Evolutionary conservation across 2,888 invertebrate genomes (phyloP).

Genomic region (Empis livida): DNA sequence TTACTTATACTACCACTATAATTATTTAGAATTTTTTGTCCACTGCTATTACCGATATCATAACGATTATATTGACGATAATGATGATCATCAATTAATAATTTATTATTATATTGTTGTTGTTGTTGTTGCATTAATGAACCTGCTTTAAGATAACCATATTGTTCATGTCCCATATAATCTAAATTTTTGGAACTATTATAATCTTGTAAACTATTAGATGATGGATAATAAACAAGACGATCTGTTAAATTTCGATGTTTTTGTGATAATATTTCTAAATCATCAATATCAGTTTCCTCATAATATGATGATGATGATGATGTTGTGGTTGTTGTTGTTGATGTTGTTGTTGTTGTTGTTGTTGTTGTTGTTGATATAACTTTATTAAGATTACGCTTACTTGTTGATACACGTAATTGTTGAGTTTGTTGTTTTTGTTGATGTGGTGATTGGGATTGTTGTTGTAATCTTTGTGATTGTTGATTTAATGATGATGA

Average conservation of each 20-base stretch:
- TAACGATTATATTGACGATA: not conserved
- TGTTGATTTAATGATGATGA: not conserved
- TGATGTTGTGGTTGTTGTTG: not conserved
- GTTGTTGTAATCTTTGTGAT: not conserved
- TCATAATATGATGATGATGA: slow-evolving; percentile 11
- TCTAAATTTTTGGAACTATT: slow-evolving; percentile 30
- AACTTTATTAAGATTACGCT: slow-evolving; percentile 1
- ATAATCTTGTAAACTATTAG: slow-evolving; percentile 37
- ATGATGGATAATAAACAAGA: slow-evolving; percentile 63
- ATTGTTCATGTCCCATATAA: slow-evolving; percentile 16
- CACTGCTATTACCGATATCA: not conserved
- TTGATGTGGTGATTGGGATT: too few species aligned
- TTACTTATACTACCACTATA: not conserved
- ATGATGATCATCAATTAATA: not conserved
- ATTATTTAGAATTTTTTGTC: not conserved
- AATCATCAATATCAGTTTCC: slow-evolving; percentile 20
- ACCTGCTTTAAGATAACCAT: not conserved
- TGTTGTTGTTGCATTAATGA: not conserved
- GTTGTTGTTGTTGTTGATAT: not conserved
- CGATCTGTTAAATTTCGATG: slow-evolving; percentile 53
- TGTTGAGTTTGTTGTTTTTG: not conserved
- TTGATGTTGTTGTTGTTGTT: not conserved
- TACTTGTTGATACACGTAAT: not conserved
- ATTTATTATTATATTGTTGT: slow-evolving; percentile 4
- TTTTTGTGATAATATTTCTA: slow-evolving; percentile 17